Conservation (phyloP, 2,113 vertebrate species). For the Periophthalmus modestus region DNA sequence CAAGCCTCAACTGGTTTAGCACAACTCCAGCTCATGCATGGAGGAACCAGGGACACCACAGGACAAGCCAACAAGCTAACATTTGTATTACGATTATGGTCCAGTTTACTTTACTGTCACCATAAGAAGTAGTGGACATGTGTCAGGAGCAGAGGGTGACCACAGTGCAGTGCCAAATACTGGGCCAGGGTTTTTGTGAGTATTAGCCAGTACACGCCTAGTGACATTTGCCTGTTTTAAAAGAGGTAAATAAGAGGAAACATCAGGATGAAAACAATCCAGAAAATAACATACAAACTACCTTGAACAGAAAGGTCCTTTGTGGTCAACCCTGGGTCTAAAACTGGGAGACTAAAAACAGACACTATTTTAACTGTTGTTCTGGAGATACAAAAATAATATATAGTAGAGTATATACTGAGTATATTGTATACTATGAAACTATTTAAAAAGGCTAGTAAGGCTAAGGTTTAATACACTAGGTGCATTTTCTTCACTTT, state of each 20-base stretch:
- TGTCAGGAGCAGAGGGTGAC: not conserved
- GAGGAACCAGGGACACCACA: not conserved
- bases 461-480: too few species aligned
- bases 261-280: not conserved
- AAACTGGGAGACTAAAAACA: too few species aligned
- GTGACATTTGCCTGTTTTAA: too few species aligned
- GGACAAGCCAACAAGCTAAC: not conserved
- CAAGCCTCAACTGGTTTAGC: conserved; percentile 49
- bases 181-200: too few species aligned
- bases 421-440: not conserved
- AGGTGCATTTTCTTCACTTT: too few species aligned
- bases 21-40: conserved; percentile 19
- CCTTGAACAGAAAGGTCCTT: not conserved
- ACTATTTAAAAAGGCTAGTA: too few species aligned
- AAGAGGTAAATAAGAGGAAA: not conserved
- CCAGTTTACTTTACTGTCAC: not conserved
- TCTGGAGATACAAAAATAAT: not conserved
- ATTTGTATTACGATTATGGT: not conserved
- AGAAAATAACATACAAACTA: not conserved
- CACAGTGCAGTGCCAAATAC: too few species aligned
- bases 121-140: not conserved
- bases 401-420: not conserved
- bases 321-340: not conserved
- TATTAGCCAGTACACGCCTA: too few species aligned
- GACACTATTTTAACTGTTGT: too few species aligned